Conservation (phyloP, 2,888 invertebrate genomes). For the Hoplodrina ambigua region DNA sequence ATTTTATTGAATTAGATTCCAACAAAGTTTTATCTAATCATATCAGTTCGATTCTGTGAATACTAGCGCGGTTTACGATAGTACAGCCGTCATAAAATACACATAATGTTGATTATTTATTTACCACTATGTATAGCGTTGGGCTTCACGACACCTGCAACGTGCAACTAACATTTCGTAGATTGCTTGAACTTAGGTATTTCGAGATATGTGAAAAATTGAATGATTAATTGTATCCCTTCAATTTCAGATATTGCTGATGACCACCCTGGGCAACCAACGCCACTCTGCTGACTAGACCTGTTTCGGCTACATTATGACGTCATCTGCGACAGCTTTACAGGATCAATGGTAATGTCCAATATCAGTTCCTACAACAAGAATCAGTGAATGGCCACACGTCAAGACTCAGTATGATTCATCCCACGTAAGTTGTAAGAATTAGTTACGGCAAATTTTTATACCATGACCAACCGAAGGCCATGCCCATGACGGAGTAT, state of each 20-base stretch:
- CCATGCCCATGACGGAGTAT: conserved; percentile 36
- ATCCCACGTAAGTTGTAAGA: conserved; percentile 43
- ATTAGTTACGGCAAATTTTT: conserved; percentile 53
- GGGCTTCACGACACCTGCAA: not conserved
- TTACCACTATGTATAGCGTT: not conserved
- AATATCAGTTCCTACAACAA: not conserved
- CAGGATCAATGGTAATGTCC: not conserved
- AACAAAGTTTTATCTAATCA: conserved; percentile 42
- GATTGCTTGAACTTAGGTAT: too few species aligned
- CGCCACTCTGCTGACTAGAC: too few species aligned
- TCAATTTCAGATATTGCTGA: too few species aligned
- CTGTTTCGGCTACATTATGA: too few species aligned
- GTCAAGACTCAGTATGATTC: conserved; percentile 37
- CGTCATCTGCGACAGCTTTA: too few species aligned
- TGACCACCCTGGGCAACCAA: too few species aligned
- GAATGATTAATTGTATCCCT: too few species aligned
- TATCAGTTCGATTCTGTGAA: conserved; percentile 44
- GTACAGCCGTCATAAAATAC: conserved; percentile 10
- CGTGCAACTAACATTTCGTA: too few species aligned
- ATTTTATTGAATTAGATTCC: conserved; percentile 25
- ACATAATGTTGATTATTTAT: not conserved
- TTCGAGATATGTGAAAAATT: too few species aligned
- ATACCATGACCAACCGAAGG: conserved; percentile 52
- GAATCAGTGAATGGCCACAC: conserved; percentile 29
- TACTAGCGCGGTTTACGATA: conserved; percentile 23